A percentile compares a stretch with the other conserved stretches of the same genome.
Conservation (phyloP, 2,113 vertebrate genomes). For the Bufo gargarizans region DNA sequence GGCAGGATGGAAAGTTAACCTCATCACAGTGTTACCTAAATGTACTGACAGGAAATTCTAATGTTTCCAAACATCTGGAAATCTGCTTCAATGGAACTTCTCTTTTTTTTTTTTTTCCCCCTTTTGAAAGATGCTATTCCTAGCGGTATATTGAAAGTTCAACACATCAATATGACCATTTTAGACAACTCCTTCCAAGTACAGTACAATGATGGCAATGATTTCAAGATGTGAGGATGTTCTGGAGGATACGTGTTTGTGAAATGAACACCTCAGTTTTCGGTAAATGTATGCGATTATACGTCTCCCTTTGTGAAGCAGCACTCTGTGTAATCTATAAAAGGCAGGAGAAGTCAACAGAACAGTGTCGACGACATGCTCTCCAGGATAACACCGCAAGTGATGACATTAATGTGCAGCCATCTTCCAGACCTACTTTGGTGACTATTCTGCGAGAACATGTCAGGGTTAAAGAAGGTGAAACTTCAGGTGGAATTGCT, state of each 20-base stretch:
- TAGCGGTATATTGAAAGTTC: conserved; percentile 27
- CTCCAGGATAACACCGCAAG: conserved; percentile 40
- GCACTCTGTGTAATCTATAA: conserved; percentile 55
- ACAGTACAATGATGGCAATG: conserved; percentile 18
- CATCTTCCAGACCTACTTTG: neutral
- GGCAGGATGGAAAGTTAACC: conserved; percentile 73
- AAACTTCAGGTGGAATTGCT: neutral
- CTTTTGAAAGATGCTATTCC: conserved; percentile 50
- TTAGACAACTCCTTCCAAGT: conserved; percentile 22
- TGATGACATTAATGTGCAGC: conserved; percentile 55
- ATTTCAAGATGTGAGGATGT: conserved; percentile 37
- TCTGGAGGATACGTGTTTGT: conserved; percentile 20
- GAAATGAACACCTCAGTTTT: conserved; percentile 39
- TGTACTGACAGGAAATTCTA: conserved; percentile 73
- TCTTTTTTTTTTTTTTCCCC: conserved; percentile 62
- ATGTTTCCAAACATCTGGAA: conserved; percentile 75
- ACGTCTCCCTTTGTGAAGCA: conserved; percentile 22
- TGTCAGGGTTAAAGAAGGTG: conserved; percentile 10
- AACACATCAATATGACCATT: conserved; percentile 33
- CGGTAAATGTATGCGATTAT: neutral
- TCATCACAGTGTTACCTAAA: conserved; percentile 73
- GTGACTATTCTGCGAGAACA: conserved; percentile 16
- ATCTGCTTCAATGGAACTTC: conserved; percentile 68
- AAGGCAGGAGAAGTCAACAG: neutral
- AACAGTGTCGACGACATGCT: conserved; percentile 57